These are phyloP conservation scores for Drosophila lowei DNA, from an alignment of 1,140 invertebrate species.

Conservation along the genomic window DNA sequence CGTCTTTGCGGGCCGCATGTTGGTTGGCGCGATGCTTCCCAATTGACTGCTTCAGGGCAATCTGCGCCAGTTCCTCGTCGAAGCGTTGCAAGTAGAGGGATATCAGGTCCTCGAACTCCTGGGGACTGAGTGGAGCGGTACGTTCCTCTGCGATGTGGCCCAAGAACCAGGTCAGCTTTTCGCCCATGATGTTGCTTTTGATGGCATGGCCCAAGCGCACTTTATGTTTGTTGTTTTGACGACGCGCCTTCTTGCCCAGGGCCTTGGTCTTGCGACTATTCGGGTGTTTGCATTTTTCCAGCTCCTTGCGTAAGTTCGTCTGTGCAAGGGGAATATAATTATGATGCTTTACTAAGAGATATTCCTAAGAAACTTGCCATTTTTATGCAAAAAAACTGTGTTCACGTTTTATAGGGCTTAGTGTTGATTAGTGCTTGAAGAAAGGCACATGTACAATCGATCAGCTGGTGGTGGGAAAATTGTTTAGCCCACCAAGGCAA, in stretches of 20 bases:
- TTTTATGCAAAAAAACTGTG: not conserved
- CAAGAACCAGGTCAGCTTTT: conserved; percentile 89
- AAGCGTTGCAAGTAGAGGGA: conserved; percentile 85
- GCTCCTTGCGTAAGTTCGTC: conserved; percentile 83
- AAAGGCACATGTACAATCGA: conserved; percentile 13
- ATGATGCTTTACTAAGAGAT: not conserved
- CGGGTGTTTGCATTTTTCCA: conserved; percentile 88
- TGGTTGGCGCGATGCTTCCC: conserved; percentile 87
- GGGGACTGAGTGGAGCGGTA: conserved; percentile 84
- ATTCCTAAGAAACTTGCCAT: conserved; percentile 7
- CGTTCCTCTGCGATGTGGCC: conserved; percentile 85
- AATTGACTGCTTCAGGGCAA: conserved; percentile 89
- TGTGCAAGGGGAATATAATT: not conserved
- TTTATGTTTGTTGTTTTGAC: conserved; percentile 86
- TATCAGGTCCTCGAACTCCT: conserved; percentile 86
- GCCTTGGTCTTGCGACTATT: conserved; percentile 90
- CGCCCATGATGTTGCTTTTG: conserved; percentile 88
- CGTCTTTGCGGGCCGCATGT: conserved; percentile 89
- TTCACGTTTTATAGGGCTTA: conserved; percentile 31
- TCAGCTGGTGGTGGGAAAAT: conserved; percentile 11
- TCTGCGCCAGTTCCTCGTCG: conserved; percentile 90
- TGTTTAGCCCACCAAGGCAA: not conserved
- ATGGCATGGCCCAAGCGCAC: conserved; percentile 86
- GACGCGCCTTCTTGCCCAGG: conserved; percentile 87
- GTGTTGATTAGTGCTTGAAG: conserved; percentile 13